Conservation (phyloP, 1,140 invertebrate genomes). For the Musca vetustissima region DNA sequence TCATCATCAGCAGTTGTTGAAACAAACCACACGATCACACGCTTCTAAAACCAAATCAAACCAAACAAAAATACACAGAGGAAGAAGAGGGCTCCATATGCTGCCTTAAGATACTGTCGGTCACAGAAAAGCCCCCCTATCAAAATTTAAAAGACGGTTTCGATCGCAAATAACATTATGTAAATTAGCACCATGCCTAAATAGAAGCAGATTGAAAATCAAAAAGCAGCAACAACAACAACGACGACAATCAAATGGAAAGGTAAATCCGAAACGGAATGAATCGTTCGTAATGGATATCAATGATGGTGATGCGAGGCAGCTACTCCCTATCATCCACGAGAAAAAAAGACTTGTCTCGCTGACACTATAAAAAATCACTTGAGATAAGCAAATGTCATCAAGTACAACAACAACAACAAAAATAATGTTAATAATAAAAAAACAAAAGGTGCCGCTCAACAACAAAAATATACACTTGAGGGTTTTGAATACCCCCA, state of each 20-base stretch:
- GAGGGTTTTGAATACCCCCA: background rate
- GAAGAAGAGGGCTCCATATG: too few species aligned
- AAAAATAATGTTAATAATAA: background rate
- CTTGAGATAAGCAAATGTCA: constrained; percentile 30
- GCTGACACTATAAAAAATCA: constrained; percentile 30
- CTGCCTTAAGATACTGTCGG: too few species aligned
- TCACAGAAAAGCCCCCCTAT: too few species aligned
- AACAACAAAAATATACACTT: background rate
- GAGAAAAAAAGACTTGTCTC: background rate
- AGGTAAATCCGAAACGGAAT: background rate
- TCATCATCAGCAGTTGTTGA: background rate
- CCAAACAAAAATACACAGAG: too few species aligned
- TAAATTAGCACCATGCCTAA: background rate
- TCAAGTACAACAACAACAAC: background rate
- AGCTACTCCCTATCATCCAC: too few species aligned
- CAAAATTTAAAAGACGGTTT: too few species aligned
- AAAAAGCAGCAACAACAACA: background rate
- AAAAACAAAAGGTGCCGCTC: constrained; percentile 1
- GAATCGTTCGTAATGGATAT: background rate
- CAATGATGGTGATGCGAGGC: background rate
- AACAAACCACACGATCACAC: background rate
- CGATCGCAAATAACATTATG: constrained; percentile 4
- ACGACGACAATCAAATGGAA: background rate
- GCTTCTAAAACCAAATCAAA: too few species aligned
- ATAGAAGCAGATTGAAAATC: too few species aligned